phyloP scores from a whole-genome alignment of 2,797 vertebrate genomes.

The Malurus leucopterus region DNA sequence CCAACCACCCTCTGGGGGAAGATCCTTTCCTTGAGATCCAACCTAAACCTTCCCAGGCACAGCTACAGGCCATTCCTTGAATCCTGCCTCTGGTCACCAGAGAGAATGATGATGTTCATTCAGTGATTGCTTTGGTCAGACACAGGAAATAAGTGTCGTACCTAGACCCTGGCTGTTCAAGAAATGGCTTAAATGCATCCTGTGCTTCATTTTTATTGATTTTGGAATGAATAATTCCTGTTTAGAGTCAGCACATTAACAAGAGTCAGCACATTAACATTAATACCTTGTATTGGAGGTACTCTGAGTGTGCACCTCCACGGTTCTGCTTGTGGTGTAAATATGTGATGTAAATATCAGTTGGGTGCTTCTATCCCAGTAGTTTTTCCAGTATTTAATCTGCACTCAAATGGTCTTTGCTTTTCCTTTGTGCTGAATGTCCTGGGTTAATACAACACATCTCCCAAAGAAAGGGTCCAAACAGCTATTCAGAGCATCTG shows the following conservation, averaged over 20 bases:
- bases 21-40: background rate
- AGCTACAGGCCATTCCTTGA: accelerated
- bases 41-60: background rate
- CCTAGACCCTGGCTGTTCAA: background rate
- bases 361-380: background rate
- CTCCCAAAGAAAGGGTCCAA: background rate
- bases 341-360: background rate
- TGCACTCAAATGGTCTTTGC: background rate
- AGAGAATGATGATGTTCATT: background rate
- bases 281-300: background rate
- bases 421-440: background rate
- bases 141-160: background rate
- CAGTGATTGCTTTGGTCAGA: background rate
- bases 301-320: background rate
- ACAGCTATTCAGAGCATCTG: background rate
- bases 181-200: background rate
- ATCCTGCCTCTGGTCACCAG: background rate
- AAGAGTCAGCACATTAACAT: too few species aligned
- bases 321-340: background rate
- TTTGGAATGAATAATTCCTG: background rate
- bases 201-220: background rate
- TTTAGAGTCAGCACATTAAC: background rate
- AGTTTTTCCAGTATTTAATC: background rate
- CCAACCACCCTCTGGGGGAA: background rate
- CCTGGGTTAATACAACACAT: background rate